These are phyloP conservation scores for Orchesella flavescens DNA, from an alignment of 2,888 invertebrate genomes.

Conservation along the genomic window DNA sequence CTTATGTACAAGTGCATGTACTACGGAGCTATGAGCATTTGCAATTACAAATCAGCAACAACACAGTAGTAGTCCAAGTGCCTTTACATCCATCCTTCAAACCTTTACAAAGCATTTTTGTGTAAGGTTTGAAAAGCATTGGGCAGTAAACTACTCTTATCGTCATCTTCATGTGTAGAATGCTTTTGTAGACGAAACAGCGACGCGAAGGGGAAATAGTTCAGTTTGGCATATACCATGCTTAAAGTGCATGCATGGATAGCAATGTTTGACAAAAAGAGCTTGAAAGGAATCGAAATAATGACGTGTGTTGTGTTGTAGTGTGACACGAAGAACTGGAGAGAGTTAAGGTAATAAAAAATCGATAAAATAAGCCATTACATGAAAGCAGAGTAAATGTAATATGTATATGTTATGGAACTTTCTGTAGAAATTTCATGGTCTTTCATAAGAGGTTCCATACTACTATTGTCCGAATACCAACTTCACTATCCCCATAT, in stretches of 20 bases:
- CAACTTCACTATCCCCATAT: no score
- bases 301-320: no score
- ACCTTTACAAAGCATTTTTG: neutral
- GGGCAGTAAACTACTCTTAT: neutral
- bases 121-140: neutral
- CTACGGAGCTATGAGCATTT: neutral
- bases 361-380: slow-evolving; percentile 18
- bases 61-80: neutral
- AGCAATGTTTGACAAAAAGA: neutral
- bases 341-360: slow-evolving; percentile 8
- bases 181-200: neutral
- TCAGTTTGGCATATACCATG: no score
- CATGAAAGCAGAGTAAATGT: neutral
- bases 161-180: no score
- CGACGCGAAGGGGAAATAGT: neutral
- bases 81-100: neutral
- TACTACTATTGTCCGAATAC: no score
- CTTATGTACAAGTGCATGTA: neutral
- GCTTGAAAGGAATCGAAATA: no score
- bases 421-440: no score
- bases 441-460: no score
- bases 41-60: neutral
- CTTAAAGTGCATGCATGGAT: neutral
- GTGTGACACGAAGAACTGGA: neutral
- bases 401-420: no score